Conservation (phyloP, 2,113 vertebrate genomes). For the Corydoras sp. region DNA sequence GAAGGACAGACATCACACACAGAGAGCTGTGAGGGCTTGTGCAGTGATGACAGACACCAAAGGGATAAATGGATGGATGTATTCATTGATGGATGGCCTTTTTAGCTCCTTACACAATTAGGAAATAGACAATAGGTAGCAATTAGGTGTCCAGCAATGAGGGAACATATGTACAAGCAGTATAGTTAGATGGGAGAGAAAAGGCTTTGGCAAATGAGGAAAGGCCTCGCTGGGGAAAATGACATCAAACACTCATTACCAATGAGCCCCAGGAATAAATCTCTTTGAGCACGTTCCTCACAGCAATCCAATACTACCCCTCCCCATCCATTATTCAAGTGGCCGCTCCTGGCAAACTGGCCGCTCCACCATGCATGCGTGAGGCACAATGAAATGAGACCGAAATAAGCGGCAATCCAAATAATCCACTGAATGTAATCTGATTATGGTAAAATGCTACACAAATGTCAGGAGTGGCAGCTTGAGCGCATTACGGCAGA, state of each 20-base stretch:
- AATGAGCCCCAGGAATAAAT: constrained; percentile 54
- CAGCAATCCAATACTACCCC: constrained; percentile 44
- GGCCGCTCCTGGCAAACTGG: constrained; percentile 61
- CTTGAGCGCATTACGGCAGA: constrained; percentile 45
- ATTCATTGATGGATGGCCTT: too few species aligned
- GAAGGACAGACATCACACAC: too few species aligned
- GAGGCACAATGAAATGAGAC: constrained; percentile 52
- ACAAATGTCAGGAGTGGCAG: constrained; percentile 49
- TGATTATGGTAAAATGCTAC: constrained; percentile 61
- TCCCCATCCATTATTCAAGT: constrained; percentile 64
- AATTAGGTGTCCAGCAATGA: too few species aligned
- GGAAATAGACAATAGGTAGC: too few species aligned
- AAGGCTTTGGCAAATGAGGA: not conserved
- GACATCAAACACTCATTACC: constrained; percentile 64
- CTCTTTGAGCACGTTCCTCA: constrained; percentile 58
- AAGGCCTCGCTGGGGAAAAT: too few species aligned
- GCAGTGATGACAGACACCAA: too few species aligned
- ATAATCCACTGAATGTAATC: constrained; percentile 57
- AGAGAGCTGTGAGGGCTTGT: too few species aligned
- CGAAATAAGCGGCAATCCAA: constrained; percentile 57
- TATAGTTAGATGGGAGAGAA: not conserved
- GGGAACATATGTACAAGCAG: constrained; percentile 1
- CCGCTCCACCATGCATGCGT: constrained; percentile 56
- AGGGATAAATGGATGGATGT: too few species aligned
- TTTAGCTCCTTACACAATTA: too few species aligned